Percentiles rank a stretch among this genome's conserved stretches.
phyloP scores from a whole-genome alignment of 2,113 vertebrate genomes.

The Anser cygnoides region DNA sequence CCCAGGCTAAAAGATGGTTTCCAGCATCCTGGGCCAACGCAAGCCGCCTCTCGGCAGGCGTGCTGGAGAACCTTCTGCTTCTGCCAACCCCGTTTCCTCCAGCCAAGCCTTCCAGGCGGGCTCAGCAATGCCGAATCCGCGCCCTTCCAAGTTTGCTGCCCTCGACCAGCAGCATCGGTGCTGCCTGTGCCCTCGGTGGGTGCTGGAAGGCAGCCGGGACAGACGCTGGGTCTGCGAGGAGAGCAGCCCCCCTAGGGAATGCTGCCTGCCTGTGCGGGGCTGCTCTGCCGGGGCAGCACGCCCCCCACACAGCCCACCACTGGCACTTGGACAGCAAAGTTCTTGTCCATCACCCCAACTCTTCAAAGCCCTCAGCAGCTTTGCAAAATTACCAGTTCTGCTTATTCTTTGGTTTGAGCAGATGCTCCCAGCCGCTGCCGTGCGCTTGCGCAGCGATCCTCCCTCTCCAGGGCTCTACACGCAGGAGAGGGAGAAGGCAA shows the following conservation, averaged over 20 bases:
- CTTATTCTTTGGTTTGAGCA: not conserved
- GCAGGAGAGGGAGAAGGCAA: not conserved
- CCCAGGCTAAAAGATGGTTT: conserved; percentile 20
- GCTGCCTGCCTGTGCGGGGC: not conserved
- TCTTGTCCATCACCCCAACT: not conserved
- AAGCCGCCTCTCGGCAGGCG: not conserved
- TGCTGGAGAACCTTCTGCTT: conserved; percentile 35
- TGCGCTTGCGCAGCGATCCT: not conserved
- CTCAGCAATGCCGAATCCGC: not conserved
- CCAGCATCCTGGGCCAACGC: conserved; percentile 34
- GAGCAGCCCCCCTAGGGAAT: not conserved
- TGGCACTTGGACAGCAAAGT: not conserved
- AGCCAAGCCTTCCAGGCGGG: conserved; percentile 1
- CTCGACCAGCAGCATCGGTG: not conserved
- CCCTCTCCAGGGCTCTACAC: not conserved
- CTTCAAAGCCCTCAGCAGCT: not conserved
- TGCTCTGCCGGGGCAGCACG: not conserved
- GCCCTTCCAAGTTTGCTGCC: conserved; percentile 31
- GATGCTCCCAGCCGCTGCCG: not conserved
- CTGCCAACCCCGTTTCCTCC: conserved; percentile 28
- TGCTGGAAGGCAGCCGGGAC: not conserved
- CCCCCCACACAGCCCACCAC: not conserved
- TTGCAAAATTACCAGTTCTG: not conserved
- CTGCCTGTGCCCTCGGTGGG: not conserved
- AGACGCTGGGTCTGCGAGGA: not conserved